Percentiles rank a stretch among this genome's conserved stretches.
Conservation (phyloP, 2,113 vertebrate genomes). For the Chascanopsetta lugubris region DNA sequence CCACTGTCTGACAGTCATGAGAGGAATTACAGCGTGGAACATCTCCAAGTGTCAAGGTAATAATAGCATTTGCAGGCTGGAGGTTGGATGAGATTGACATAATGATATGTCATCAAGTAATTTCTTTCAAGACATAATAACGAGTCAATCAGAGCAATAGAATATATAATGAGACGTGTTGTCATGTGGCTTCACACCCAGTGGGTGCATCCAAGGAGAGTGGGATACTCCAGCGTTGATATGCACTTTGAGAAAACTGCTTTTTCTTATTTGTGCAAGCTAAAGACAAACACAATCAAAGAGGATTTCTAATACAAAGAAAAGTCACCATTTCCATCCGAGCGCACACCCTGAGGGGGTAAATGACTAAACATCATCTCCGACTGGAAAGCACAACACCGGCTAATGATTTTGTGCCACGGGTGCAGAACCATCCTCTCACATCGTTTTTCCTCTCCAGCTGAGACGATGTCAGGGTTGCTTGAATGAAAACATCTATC, state of each 20-base stretch:
- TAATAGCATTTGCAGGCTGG: constrained; percentile 21
- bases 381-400: too few species aligned
- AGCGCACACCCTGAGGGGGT: constrained; percentile 25
- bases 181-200: background rate
- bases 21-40: background rate
- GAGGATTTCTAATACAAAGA: background rate
- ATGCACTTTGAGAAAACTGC: background rate
- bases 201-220: background rate
- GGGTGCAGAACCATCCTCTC: too few species aligned
- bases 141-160: constrained; percentile 10
- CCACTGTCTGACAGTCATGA: background rate
- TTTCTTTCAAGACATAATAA: constrained; percentile 1
- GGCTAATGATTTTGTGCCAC: too few species aligned
- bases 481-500: background rate
- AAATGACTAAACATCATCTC: constrained; percentile 35
- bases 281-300: background rate
- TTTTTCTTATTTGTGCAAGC: constrained; percentile 2
- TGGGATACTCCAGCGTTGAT: background rate
- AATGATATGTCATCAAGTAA: constrained; percentile 32
- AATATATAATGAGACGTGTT: constrained; percentile 14
- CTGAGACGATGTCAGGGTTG: constrained; percentile 22
- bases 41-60: constrained; percentile 17
- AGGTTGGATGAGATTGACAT: constrained; percentile 13
- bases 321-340: background rate
- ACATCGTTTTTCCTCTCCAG: background rate